Evolutionary conservation across 2,888 invertebrate species (phyloP), one percentile per base, ranked within the genome.

Genomic region (Ectemnius cavifrons): DNA sequence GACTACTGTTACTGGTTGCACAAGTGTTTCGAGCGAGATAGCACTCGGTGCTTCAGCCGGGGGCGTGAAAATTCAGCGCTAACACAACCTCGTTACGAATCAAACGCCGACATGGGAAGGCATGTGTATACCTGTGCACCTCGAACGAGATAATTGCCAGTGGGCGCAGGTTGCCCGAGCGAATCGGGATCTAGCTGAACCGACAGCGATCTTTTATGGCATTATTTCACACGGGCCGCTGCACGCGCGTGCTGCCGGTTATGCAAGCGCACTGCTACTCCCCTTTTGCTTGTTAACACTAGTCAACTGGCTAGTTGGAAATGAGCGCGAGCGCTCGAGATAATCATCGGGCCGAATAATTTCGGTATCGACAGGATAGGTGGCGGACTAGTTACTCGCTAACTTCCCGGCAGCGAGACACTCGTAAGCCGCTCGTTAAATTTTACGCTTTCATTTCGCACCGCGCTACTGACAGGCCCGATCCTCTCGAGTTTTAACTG

Each of bases 301-400:
- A 65, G 69, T 37, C 37, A 37, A 37, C 11, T 8, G 37, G 8
- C 37, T 37, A 37, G 37, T 37, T 69, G 74, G 73, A 81, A 81
- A 81, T 81, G 79, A 81, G 79, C 80, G 61, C 47, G 79, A 81
- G 77, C 80, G 61, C 47, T 61, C 73, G 11, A 66, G 82, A 82
- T 80, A 82, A 78, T 64, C 74, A 78, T 78, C 78, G 73, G 63
- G 63, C 37, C 58, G 78, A 75, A 73, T 72, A 78, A 77, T 73
- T 79, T 76, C 66, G 72, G 27, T 20, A 45, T 18, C 67, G 58
- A 56, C 27, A 58, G 60, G 37, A 60, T 28, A 18, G 59, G 52
- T 62, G 28, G 66, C 56, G 73, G 69, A 76, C 70, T 14, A 37
- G 14, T 62, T 20, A 18, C 56, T 47, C 57, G 58, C 52, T 46